Conservation (phyloP, 2,888 invertebrate species). For the Hanleya hanleyi region DNA sequence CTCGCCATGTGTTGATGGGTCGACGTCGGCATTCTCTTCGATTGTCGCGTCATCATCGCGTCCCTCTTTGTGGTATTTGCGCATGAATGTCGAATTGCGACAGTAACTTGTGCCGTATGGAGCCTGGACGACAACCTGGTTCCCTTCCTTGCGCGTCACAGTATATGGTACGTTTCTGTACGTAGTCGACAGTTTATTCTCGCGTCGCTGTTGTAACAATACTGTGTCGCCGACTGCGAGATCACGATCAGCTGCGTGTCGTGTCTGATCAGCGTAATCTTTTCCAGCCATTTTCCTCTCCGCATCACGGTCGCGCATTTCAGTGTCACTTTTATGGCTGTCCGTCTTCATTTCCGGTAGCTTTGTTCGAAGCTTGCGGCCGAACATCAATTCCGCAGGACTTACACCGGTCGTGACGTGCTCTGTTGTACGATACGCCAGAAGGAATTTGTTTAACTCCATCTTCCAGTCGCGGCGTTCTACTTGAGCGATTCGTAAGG, state of each 20-base stretch:
- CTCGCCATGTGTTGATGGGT: too few species aligned
- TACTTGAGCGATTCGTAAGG: conserved; percentile 33
- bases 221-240: conserved; percentile 24
- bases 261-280: conserved; percentile 7
- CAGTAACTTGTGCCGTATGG: too few species aligned
- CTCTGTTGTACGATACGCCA: conserved; percentile 37
- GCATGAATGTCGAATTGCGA: too few species aligned
- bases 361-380: conserved; percentile 32
- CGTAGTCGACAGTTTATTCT: conserved; percentile 23
- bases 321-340: neutral
- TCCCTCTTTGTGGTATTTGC: too few species aligned
- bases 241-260: conserved; percentile 8
- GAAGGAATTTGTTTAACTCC: conserved; percentile 8
- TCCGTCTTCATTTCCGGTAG: conserved; percentile 28
- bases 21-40: too few species aligned
- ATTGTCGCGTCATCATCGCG: too few species aligned
- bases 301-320: conserved; percentile 24
- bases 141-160: too few species aligned
- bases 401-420: conserved; percentile 34
- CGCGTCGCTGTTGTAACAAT: conserved; percentile 17
- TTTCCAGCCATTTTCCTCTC: conserved; percentile 11
- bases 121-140: too few species aligned
- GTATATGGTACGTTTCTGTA: conserved; percentile 17
- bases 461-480: conserved; percentile 27
- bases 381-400: conserved; percentile 36